Evolutionary conservation across 2,888 invertebrate species (phyloP), one percentile per base, ranked within the genome.

Genomic region (Lagria hirta): DNA sequence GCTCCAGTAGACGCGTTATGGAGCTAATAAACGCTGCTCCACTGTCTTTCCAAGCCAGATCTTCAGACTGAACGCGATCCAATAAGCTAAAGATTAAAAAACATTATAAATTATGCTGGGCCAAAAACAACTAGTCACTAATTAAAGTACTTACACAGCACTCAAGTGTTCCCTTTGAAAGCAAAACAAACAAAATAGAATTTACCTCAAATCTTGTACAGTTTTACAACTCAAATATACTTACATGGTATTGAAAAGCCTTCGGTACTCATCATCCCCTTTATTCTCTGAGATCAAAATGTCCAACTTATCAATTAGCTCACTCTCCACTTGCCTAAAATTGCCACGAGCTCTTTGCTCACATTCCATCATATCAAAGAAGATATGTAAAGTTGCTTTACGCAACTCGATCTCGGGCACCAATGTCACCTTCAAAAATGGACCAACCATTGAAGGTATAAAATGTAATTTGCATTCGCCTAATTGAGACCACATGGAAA

Each of bases 201-300:
- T 26, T 38, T 12, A n/a, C n/a, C n/a, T n/a, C n/a, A n/a, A n/a
- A n/a, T n/a, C n/a, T n/a, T n/a, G n/a, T n/a, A n/a, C n/a, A n/a
- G n/a, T n/a, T n/a, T n/a, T n/a, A n/a, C n/a, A 4, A 21, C 11
- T 30, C 22, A 36, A 46, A 36, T 12, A 10, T 24, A 86, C 93
- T 90, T 77, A 95, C 95, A 95, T 94, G 36, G 92, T 90, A 64
- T 93, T 90, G 68, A 96, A 96, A n/a, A 96, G 79, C 49, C 90
- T 82, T 46, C 91, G 78, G 66, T 95, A 96, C 64, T 94, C 91
- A 64, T 91, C 90, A 60, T 96, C 95, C 0, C 95, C 95, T 65
- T 94, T 92, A 68, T 93, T 92, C 63, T 93, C 90, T 43, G 92
- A 92, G 27, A 96, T 89, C 14, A 94, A 74, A 50, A 91, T 86